Evolutionary conservation across 2,888 invertebrate genomes (phyloP).

Genomic region (Scaptomyza polygonia): DNA sequence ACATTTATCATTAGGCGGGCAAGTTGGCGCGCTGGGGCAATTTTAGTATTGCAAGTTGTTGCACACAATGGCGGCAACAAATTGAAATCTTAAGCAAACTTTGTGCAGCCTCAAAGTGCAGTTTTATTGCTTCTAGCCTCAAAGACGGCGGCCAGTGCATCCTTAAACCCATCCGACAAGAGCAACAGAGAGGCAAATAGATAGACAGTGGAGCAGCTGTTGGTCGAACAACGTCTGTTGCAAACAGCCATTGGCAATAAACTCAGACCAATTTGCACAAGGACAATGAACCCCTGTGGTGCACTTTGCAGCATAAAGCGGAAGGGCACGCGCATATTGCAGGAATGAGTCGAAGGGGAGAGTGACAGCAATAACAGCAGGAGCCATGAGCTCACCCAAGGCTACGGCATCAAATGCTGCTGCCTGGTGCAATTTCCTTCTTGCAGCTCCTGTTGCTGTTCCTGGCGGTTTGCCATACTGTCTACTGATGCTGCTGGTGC

Average conservation of each 20-base stretch:
- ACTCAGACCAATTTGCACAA: conserved; percentile 78
- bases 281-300: conserved; percentile 80
- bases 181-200: background rate
- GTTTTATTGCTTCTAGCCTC: conserved; percentile 63
- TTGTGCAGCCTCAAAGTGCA: conserved; percentile 67
- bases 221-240: conserved; percentile 53
- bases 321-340: conserved; percentile 40
- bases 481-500: conserved; percentile 37
- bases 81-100: conserved; percentile 80
- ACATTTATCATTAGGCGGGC: conserved; percentile 73
- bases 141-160: conserved; percentile 21
- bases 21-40: conserved; percentile 48
- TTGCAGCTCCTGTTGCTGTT: conserved; percentile 17
- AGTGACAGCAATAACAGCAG: conserved; percentile 17
- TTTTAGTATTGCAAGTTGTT: conserved; percentile 71
- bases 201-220: conserved; percentile 36
- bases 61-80: conserved; percentile 64
- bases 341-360: background rate
- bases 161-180: conserved; percentile 1
- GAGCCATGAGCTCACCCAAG: conserved; percentile 25
- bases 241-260: conserved; percentile 71
- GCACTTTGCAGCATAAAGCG: conserved; percentile 68
- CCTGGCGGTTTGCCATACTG: conserved; percentile 69
- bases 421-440: conserved; percentile 12
- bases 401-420: conserved; percentile 27